Percentiles rank a stretch among this genome's conserved stretches.
These are phyloP conservation scores for Sparus aurata DNA, from an alignment of 2,797 vertebrate species.

Conservation along the genomic window DNA sequence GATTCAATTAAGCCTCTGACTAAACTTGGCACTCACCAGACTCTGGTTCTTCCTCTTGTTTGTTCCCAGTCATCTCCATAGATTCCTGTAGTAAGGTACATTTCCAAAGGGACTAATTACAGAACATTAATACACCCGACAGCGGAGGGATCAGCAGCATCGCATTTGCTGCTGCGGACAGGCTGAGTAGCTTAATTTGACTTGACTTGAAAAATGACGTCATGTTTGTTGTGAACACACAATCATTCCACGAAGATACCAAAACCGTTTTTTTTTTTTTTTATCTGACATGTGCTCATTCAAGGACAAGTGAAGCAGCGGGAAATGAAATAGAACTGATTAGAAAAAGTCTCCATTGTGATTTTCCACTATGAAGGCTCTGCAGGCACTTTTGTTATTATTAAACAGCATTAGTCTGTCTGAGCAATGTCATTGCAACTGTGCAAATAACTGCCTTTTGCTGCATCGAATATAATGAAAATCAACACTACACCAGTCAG, in stretches of 20 bases:
- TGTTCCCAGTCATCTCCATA: too few species aligned
- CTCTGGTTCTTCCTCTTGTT: too few species aligned
- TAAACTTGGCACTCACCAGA: too few species aligned
- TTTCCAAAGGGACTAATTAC: too few species aligned
- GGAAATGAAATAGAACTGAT: constrained; percentile 20
- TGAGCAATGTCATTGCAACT: constrained; percentile 24
- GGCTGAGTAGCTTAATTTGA: too few species aligned
- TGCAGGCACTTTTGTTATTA: neutral
- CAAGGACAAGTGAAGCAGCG: neutral
- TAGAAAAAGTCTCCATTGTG: constrained; percentile 16
- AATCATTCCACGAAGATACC: neutral
- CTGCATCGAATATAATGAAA: constrained; percentile 17
- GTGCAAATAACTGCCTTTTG: constrained; percentile 30
- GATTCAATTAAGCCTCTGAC: too few species aligned
- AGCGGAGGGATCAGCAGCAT: too few species aligned
- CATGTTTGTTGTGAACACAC: too few species aligned
- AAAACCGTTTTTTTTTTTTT: neutral
- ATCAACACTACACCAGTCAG: constrained; percentile 3
- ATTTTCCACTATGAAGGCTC: neutral
- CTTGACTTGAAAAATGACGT: too few species aligned
- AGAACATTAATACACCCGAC: too few species aligned
- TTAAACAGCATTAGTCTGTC: constrained; percentile 14
- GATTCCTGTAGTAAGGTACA: too few species aligned
- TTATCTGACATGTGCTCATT: neutral
- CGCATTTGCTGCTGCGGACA: too few species aligned